A percentile compares a stretch with the other conserved stretches of the same genome.
These are phyloP conservation scores for Diarsia dahlii DNA, from an alignment of 2,888 invertebrate species.

Conservation along the genomic window DNA sequence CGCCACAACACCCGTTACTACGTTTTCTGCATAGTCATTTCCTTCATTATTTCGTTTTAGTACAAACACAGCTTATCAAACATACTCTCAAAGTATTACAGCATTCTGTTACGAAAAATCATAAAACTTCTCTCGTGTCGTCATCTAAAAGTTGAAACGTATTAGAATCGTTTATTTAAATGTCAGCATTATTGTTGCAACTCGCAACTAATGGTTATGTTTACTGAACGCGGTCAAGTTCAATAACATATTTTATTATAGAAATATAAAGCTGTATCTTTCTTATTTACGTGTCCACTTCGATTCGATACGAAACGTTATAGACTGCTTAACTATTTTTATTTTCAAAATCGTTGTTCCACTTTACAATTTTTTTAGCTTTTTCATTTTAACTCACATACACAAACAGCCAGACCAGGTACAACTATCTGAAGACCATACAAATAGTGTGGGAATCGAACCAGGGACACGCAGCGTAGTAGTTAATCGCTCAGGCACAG, in stretches of 20 bases:
- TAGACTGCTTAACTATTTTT: too few species aligned
- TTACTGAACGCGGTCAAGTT: slow-evolving; percentile 42
- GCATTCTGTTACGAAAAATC: slow-evolving; percentile 32
- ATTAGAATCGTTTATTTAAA: slow-evolving; percentile 13
- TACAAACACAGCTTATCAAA: not conserved
- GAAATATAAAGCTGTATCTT: too few species aligned
- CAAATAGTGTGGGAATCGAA: too few species aligned
- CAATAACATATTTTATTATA: slow-evolving; percentile 8
- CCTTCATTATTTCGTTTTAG: not conserved
- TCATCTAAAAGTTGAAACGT: slow-evolving; percentile 15
- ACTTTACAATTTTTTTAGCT: too few species aligned
- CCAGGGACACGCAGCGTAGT: too few species aligned
- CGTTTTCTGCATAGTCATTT: not conserved
- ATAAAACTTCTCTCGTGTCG: slow-evolving; percentile 22
- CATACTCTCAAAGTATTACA: slow-evolving; percentile 23
- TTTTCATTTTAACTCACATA: too few species aligned
- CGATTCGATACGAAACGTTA: not conserved
- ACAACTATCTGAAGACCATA: too few species aligned
- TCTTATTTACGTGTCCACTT: not conserved
- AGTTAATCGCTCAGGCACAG: too few species aligned
- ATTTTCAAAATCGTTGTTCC: too few species aligned
- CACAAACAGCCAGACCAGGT: too few species aligned
- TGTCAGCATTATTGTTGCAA: slow-evolving; percentile 37
- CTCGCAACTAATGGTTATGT: slow-evolving; percentile 14
- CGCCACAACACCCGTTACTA: not conserved